Evolutionary conservation across 1,140 invertebrate species (phyloP), one percentile per base, ranked within the genome.

Genomic region (Diorhabda elongata): DNA sequence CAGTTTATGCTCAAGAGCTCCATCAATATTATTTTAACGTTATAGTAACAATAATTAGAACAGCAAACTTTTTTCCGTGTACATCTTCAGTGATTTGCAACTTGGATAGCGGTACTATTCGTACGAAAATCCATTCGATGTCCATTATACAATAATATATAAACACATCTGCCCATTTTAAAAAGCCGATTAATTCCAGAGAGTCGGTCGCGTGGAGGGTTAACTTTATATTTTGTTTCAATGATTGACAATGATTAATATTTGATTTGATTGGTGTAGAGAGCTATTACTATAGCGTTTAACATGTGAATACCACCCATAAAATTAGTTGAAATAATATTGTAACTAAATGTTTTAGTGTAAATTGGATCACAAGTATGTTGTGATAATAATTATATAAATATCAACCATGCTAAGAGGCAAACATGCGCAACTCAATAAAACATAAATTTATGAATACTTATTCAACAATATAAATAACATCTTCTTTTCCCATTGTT

Each of bases 201-300:
- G 47, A 52, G 47, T 52, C 47, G 47, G 47, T 52, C 47, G 47
- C 47, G 47, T 52, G 47, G 47, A 52, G 47, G 47, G 47, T n/a
- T 52, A 52, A 52, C 47, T 52, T 52, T 52, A 52, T 52, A 52
- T 52, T 52, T 52, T 52, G 47, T 52, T 52, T 52, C 47, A 52
- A 8, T 52, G 47, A 52, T 52, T 52, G 47, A 52, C 47, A 52
- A 52, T 52, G 47, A 52, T 52, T 52, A 52, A 52, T 52, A 52
- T 52, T 6, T 8, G 2, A 8, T n/a, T 52, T 52, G 47, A n/a
- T 52, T 52, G 47, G 47, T 3, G 47, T 52, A 52, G 47, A 52
- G n/a, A n/a, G 47, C 47, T 52, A 52, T 52, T 52, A 52, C 6
- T n/a, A n/a, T 6, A n/a, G 47, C 47, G 47, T 52, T 52, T 52